Conservation (phyloP, 2,888 invertebrate genomes). For the Tetropium fuscum region DNA sequence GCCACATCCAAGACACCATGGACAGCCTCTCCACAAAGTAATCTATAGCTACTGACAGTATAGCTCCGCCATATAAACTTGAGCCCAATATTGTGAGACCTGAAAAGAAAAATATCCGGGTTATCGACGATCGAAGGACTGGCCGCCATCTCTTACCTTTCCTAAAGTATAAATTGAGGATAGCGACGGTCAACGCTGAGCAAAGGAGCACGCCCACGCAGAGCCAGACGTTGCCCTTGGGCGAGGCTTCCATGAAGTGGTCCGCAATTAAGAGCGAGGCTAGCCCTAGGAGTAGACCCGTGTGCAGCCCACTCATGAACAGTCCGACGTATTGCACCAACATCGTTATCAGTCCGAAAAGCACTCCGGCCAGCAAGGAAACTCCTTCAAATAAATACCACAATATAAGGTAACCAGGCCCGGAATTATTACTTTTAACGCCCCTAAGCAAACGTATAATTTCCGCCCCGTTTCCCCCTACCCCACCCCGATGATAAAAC, state of each 20-base stretch:
- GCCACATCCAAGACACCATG: slow-evolving; percentile 80
- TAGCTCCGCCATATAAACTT: slow-evolving; percentile 80
- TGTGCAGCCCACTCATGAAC: slow-evolving; percentile 84
- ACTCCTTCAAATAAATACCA: slow-evolving; percentile 68
- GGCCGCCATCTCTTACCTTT: slow-evolving; percentile 70
- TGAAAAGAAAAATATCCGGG: slow-evolving; percentile 57
- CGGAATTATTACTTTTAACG: too few relatives aligned
- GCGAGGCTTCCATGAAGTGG: slow-evolving; percentile 71
- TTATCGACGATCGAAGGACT: not conserved
- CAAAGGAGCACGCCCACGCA: slow-evolving; percentile 77
- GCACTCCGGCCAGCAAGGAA: slow-evolving; percentile 78
- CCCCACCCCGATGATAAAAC: too few relatives aligned
- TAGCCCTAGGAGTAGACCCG: slow-evolving; percentile 75
- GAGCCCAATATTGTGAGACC: slow-evolving; percentile 80
- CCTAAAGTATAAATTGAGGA: slow-evolving; percentile 80
- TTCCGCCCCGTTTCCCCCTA: too few relatives aligned
- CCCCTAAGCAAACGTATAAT: too few relatives aligned
- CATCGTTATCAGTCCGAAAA: slow-evolving; percentile 85
- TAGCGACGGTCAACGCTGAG: slow-evolving; percentile 76
- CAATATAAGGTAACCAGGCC: not conserved
- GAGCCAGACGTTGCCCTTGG: slow-evolving; percentile 72
- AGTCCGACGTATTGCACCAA: slow-evolving; percentile 85
- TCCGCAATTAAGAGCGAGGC: slow-evolving; percentile 72
- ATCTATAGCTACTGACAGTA: slow-evolving; percentile 78
- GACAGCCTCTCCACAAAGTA: slow-evolving; percentile 80